phyloP scores from a whole-genome alignment of 2,113 vertebrate genomes.

The Pedionomus torquatus region DNA sequence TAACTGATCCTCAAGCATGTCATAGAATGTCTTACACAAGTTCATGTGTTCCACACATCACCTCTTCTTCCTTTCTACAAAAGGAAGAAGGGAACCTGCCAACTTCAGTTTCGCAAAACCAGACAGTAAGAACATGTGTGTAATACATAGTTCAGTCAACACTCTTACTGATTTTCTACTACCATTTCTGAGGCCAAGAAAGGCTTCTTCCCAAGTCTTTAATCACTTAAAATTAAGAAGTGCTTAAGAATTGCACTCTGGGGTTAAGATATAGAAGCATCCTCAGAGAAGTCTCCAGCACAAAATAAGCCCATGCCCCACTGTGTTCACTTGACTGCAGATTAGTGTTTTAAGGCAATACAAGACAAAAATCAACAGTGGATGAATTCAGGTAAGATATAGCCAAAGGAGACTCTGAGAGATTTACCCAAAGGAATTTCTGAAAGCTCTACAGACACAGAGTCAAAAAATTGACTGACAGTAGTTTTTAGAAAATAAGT shows the following conservation, averaged over 20 bases:
- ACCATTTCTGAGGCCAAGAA: background rate
- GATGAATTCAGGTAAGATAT: background rate
- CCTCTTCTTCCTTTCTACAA: background rate
- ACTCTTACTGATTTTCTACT: background rate
- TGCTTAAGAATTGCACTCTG: background rate
- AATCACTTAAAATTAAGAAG: background rate
- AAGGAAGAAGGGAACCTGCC: background rate
- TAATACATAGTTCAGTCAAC: background rate
- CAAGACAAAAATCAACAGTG: background rate
- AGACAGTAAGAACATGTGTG: accelerated
- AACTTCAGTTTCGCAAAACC: background rate
- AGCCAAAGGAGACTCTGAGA: background rate
- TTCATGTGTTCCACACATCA: background rate
- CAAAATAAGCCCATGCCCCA: background rate
- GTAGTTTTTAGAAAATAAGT: background rate
- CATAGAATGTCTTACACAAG: background rate
- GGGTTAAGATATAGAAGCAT: accelerated
- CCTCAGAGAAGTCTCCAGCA: background rate
- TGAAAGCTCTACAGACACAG: background rate
- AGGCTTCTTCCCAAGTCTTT: background rate
- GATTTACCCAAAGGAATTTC: background rate
- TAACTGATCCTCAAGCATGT: background rate
- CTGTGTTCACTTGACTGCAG: background rate
- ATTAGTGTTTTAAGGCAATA: background rate
- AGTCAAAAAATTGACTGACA: background rate